Conservation (phyloP, 53 echinoderm and acorn worm species). For the Arbacia lixula region DNA sequence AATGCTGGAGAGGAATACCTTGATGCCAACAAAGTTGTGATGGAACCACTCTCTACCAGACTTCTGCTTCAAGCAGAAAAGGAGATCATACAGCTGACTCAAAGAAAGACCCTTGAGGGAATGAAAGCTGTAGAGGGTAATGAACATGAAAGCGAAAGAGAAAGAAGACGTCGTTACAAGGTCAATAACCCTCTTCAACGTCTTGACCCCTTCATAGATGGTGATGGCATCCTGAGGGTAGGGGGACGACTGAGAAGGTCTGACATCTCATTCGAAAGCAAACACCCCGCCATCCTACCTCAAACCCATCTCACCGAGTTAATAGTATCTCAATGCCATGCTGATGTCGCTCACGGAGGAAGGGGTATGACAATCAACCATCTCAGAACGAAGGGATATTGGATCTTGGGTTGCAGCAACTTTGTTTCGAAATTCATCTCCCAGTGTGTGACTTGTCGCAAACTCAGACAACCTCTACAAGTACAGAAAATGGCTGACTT, state of each 20-base stretch:
- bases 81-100: conserved; percentile 21
- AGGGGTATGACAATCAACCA: conserved; percentile 53
- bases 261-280: conserved; percentile 30
- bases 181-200: conserved; percentile 16
- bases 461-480: conserved; percentile 14
- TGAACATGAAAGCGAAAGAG: neutral
- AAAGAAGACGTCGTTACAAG: neutral
- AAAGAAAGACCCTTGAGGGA: conserved; percentile 29
- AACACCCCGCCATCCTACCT: conserved; percentile 71
- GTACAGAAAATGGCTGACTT: conserved; percentile 75
- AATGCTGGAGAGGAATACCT: neutral
- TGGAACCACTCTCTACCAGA: neutral
- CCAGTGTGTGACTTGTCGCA: conserved; percentile 59
- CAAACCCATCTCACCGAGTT: conserved; percentile 42
- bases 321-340: neutral
- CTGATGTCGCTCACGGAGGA: conserved; percentile 51
- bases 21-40: conserved; percentile 18
- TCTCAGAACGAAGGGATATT: conserved; percentile 44
- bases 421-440: conserved; percentile 52
- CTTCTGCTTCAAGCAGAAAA: conserved; percentile 40
- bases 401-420: conserved; percentile 45
- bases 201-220: conserved; percentile 63
- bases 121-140: conserved; percentile 11
- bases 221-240: conserved; percentile 50
- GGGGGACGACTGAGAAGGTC: conserved; percentile 46